Evolutionary conservation across 2,888 invertebrate genomes (phyloP), one percentile per base, ranked within the genome.

Genomic region (Erpobdella octoculata): DNA sequence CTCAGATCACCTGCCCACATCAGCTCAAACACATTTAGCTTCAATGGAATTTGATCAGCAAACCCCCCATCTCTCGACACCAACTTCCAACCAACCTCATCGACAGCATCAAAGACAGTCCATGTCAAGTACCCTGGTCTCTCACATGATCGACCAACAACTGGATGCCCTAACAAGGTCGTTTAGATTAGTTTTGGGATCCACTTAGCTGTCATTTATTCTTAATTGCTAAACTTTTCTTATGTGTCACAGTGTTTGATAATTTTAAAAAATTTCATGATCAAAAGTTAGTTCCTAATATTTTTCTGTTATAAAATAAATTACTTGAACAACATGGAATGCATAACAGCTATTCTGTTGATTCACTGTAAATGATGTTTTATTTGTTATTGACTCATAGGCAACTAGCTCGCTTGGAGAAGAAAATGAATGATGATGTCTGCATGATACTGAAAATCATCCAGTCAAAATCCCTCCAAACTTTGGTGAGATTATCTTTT

Each of bases 391-490:
- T n/a, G n/a, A n/a, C n/a, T n/a, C 21, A 31, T 73, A 76, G 76
- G 41, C 81, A 82, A 75, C 75, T 82, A 58, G 78, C 78, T 18
- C 74, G 80, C n/a, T 75, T 82, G 70, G 82, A 82, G 74, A 74
- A 78, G 37, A 82, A 82, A 75, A 79, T 82, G 78, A 78, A 79
- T 62, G 78, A 79, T 15, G 82, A 82, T 73, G 80, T 82, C 36
- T 76, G 80, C 4, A 79, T 80, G 76, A 82, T 82, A 31, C 77
- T 82, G 53, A 76, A 79, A 28, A 65, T 71, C 35, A 36, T 71
- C 46, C 46, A 48, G 12, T 68, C 68, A 31, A 33, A 68, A 15
- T n/a, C 33, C 35, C 18, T 48, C 33, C 25, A 21, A 15, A 21
- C 48, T 21, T 15, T 15, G 68, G 48, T 48, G 18, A 0, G 48